Conservation (phyloP, 2,113 vertebrate genomes). For the Seriola dumerili region DNA sequence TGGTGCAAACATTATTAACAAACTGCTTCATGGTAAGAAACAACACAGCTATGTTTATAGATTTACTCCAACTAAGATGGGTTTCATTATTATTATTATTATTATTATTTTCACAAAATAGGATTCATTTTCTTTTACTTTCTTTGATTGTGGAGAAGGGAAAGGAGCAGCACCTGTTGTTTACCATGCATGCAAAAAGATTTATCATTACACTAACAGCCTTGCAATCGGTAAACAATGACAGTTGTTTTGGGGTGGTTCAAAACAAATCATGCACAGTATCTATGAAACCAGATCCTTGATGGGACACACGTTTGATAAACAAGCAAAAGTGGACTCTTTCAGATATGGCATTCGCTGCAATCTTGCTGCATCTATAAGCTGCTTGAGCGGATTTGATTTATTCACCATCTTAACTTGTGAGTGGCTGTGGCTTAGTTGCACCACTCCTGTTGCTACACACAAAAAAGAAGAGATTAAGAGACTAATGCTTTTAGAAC, state of each 20-base stretch:
- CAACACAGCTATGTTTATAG: constrained; percentile 44
- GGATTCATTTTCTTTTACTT: constrained; percentile 5
- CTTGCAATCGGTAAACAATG: constrained; percentile 37
- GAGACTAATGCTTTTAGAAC: constrained; percentile 82
- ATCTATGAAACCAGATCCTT: constrained; percentile 38
- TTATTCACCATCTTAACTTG: constrained; percentile 75
- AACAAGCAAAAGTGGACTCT: constrained; percentile 55
- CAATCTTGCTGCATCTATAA: constrained; percentile 75
- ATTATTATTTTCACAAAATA: constrained; percentile 7
- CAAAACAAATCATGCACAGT: constrained; percentile 34
- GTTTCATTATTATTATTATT: constrained; percentile 37
- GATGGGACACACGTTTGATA: constrained; percentile 42
- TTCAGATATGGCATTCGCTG: constrained; percentile 51
- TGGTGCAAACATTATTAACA: constrained; percentile 49
- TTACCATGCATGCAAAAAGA: constrained; percentile 20
- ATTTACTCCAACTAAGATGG: constrained; percentile 34
- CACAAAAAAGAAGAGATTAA: constrained; percentile 78
- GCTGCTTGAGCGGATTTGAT: constrained; percentile 77
- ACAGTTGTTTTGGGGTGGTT: constrained; percentile 33
- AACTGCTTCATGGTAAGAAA: constrained; percentile 28
- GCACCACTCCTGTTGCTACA: constrained; percentile 60
- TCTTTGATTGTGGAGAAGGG: constrained; percentile 12
- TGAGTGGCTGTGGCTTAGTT: constrained; percentile 73
- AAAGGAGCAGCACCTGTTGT: constrained; percentile 51
- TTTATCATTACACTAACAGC: constrained; percentile 35